Conservation (phyloP, 2,888 invertebrate genomes). For the Drosophila infuscata region DNA sequence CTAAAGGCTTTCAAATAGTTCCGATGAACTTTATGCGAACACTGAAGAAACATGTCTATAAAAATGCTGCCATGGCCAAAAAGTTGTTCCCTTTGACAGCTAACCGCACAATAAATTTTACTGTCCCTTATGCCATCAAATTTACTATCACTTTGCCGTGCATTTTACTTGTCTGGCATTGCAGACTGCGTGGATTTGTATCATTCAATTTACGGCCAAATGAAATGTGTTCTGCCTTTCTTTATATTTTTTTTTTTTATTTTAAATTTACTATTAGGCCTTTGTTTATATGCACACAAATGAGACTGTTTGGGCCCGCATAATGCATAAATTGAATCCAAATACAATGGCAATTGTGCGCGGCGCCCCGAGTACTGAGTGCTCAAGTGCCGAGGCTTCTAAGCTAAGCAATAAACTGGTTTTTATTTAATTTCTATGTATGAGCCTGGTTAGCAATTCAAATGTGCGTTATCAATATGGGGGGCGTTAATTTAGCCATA, state of each 20-base stretch:
- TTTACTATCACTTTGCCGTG: conserved; percentile 68
- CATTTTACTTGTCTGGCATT: conserved; percentile 66
- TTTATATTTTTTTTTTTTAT: conserved; percentile 16
- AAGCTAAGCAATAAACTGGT: conserved; percentile 54
- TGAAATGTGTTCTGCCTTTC: conserved; percentile 30
- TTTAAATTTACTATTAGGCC: conserved; percentile 70
- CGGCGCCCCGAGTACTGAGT: conserved; percentile 15
- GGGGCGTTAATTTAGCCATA: conserved; percentile 60
- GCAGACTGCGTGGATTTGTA: conserved; percentile 54
- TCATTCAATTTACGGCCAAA: conserved; percentile 70
- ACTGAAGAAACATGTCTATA: conserved; percentile 14
- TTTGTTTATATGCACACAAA: conserved; percentile 53
- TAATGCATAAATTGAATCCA: conserved; percentile 61
- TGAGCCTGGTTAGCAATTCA: conserved; percentile 66
- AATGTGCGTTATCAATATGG: conserved; percentile 62
- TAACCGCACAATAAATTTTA: conserved; percentile 75
- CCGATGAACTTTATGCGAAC: conserved; percentile 66
- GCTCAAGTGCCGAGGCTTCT: conserved; percentile 1
- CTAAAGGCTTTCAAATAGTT: conserved; percentile 66
- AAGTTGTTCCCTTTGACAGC: conserved; percentile 13
- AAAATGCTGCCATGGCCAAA: conserved; percentile 37
- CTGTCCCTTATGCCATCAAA: conserved; percentile 58
- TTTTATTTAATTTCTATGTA: conserved; percentile 63
- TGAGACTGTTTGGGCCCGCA: conserved; percentile 14
- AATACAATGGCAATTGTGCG: conserved; percentile 30